Percentiles rank a stretch among this genome's conserved stretches.
Evolutionary conservation across 2,113 vertebrate species (phyloP).

Genomic region (Phaetusa simplex): DNA sequence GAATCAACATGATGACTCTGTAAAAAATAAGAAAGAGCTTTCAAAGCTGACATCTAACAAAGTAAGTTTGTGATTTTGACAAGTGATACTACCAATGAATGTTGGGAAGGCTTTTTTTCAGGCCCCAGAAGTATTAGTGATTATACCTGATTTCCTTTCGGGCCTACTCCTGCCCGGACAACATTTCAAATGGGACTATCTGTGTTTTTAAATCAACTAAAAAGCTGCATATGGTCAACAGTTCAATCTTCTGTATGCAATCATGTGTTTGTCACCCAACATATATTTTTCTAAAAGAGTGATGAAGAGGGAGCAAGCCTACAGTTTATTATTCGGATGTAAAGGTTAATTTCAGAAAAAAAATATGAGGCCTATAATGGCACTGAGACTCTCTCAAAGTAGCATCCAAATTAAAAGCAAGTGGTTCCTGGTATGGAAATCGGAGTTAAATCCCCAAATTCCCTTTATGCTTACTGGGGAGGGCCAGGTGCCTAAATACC

Average conservation of each 20-base stretch:
- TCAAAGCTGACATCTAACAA: not conserved
- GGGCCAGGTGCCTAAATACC: not conserved
- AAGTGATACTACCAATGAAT: not conserved
- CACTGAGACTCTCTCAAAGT: not conserved
- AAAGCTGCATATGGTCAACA: not conserved
- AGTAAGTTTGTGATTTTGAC: not conserved
- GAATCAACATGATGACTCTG: no score
- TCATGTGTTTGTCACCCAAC: rapidly evolving
- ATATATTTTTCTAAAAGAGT: rapidly evolving
- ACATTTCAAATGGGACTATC: not conserved
- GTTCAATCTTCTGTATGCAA: not conserved
- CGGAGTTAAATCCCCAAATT: not conserved
- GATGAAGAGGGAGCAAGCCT: rapidly evolving
- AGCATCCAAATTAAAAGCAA: not conserved
- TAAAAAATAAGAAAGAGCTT: not conserved
- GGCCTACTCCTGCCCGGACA: not conserved
- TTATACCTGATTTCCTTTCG: rapidly evolving
- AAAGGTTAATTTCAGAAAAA: not conserved
- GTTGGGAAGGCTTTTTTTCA: not conserved
- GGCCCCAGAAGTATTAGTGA: not conserved
- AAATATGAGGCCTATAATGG: not conserved
- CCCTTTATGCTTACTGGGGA: not conserved
- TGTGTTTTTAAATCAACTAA: not conserved
- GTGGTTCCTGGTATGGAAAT: not conserved
- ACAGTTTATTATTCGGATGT: not conserved